Conservation (phyloP, 35 echinoderm and acorn worm species). For the Ptychodera flava region DNA sequence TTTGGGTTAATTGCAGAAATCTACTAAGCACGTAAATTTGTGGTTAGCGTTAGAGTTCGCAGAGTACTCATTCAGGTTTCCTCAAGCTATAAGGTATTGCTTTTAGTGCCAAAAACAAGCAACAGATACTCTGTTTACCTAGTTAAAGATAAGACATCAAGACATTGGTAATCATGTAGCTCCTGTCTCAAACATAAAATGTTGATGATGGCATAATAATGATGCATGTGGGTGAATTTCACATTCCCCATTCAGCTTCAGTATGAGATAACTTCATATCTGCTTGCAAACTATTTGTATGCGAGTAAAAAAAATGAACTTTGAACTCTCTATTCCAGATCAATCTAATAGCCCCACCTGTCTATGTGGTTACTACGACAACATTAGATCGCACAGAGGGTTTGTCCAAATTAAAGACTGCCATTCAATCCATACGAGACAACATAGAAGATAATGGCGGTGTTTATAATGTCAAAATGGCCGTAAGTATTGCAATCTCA, state of each 20-base stretch:
- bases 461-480: conserved; percentile 85
- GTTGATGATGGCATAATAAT: too few relatives aligned
- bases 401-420: conserved; percentile 53
- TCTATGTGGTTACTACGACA: conserved; percentile 90
- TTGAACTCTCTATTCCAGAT: too few relatives aligned
- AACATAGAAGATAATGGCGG: conserved; percentile 57
- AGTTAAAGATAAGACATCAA: too few relatives aligned
- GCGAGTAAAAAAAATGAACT: too few relatives aligned
- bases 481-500: conserved; percentile 40
- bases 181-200: too few relatives aligned
- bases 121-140: too few relatives aligned
- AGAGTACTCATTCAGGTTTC: neutral
- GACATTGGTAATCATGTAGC: too few relatives aligned
- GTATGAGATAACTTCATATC: too few relatives aligned
- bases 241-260: too few relatives aligned
- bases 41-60: neutral
- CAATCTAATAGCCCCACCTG: conserved; percentile 91
- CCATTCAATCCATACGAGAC: conserved; percentile 69
- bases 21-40: neutral
- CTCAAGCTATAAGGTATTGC: neutral
- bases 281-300: too few relatives aligned
- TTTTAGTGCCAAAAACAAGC: too few relatives aligned
- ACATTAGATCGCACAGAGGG: conserved; percentile 84
- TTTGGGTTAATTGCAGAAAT: neutral
- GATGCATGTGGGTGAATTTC: too few relatives aligned